Evolutionary conservation across 2,113 vertebrate species (phyloP).

Genomic region (Steatornis caripensis): DNA sequence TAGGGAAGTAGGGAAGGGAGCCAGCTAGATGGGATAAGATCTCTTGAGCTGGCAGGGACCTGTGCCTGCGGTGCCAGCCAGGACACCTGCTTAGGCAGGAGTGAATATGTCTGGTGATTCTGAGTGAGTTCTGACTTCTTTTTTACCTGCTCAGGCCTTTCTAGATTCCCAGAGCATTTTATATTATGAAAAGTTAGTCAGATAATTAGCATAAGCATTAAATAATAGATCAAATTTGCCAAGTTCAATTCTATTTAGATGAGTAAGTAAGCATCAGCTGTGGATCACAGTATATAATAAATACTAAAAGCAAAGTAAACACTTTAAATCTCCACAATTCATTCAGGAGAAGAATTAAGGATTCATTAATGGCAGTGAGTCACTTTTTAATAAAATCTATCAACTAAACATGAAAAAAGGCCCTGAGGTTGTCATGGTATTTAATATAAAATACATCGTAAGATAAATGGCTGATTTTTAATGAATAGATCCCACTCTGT

Average conservation of each 20-base stretch:
- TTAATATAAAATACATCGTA: slow-evolving; percentile 2
- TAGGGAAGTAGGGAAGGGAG: background rate
- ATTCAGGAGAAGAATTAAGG: background rate
- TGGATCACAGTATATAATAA: background rate
- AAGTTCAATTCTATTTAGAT: background rate
- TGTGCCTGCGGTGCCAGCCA: background rate
- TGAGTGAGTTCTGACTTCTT: background rate
- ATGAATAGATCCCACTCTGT: background rate
- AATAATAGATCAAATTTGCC: background rate
- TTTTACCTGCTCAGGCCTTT: background rate
- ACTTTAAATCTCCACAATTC: background rate
- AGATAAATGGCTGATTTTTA: slow-evolving; percentile 5
- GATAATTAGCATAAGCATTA: background rate
- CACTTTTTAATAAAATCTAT: slow-evolving; percentile 5
- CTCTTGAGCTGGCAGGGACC: background rate
- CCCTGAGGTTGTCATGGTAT: background rate
- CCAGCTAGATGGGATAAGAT: background rate
- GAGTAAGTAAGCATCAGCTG: background rate
- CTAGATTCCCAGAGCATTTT: background rate
- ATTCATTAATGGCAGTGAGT: background rate
- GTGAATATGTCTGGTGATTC: background rate
- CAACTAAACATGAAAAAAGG: background rate
- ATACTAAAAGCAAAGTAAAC: background rate
- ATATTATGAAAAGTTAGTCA: background rate
- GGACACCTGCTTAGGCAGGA: background rate